Evolutionary conservation across 2,888 invertebrate species (phyloP), one percentile per base, ranked within the genome.

Genomic region (Caenorhabditis doughertyi): DNA sequence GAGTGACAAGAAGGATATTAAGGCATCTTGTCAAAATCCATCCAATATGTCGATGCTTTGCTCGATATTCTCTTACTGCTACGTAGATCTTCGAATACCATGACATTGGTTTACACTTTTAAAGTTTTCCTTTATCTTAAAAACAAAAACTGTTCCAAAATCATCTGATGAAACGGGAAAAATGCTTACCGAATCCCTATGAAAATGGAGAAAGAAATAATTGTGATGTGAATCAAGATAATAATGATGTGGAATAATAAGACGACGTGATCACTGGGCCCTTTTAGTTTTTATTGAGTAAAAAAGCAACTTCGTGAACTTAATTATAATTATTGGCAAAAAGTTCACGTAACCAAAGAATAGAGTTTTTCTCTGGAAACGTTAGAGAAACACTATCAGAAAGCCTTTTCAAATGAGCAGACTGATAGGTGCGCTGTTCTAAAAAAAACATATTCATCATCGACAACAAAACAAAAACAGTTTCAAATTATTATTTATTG

Each of bases 11-110:
- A n/a, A 86, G 64, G 18, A 82, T 18, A 62, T 86, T 86, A 29
- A 86, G 82, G 58, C 56, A 65, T 56, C 65, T 64, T 18, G 85
- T 76, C 9, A 82, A 55, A 18, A 86, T 47, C 79, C 80, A 82
- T 21, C 85, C 86, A 23, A 27, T 32, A 13, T 74, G 18, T 16
- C 76, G 81, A 49, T 85, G 71, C 35, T 65, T 70, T 18, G 68
- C 49, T 13, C 89, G 88, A 53, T 81, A 84, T 25, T 83, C 76
- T 9, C 89, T 82, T n/a, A 89, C 89, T 53, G 70, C 79, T 25
- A 74, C 80, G 84, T 89, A 89, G 65, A 89, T 88, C 27, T 82
- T 83, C 42, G 89, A 87, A 80, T 89, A 89, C 89, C 89, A 89
- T 58, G 89, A 89, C 89, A 89, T 89, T 84, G 68, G 44, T 67